Conservation (phyloP, 2,797 vertebrate genomes). For the Sebastolobus altivelis region DNA sequence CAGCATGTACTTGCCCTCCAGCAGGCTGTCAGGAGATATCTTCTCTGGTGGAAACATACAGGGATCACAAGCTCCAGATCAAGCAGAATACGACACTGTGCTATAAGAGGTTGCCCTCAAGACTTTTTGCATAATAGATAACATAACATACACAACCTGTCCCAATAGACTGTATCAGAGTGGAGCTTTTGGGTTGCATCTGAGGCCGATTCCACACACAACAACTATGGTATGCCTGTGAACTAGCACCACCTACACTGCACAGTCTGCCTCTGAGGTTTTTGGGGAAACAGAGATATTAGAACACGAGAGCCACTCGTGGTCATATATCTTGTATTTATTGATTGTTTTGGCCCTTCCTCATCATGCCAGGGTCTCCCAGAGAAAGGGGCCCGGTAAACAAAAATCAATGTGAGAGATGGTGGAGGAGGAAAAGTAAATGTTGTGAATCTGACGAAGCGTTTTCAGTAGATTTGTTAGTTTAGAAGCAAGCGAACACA, state of each 20-base stretch:
- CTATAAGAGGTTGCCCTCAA: slow-evolving; percentile 65
- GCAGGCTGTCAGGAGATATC: slow-evolving; percentile 66
- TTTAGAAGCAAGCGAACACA: background rate
- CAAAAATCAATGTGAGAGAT: background rate
- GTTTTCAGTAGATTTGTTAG: background rate
- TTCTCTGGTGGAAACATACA: slow-evolving; percentile 64
- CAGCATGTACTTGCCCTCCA: slow-evolving; percentile 66
- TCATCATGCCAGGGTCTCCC: background rate
- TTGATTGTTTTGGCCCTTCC: slow-evolving; percentile 13
- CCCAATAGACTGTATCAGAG: slow-evolving; percentile 34
- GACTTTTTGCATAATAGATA: slow-evolving; percentile 73
- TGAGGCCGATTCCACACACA: slow-evolving; percentile 22
- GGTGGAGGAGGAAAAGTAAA: slow-evolving; percentile 5
- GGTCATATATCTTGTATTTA: slow-evolving; percentile 24
- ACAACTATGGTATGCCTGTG: slow-evolving; percentile 12
- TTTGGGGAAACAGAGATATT: slow-evolving; percentile 16
- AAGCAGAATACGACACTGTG: slow-evolving; percentile 61
- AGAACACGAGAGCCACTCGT: background rate
- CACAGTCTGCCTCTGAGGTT: background rate
- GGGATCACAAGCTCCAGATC: slow-evolving; percentile 67
- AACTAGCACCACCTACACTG: slow-evolving; percentile 39
- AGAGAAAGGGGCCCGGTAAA: slow-evolving; percentile 13
- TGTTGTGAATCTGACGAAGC: background rate
- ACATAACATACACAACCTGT: slow-evolving; percentile 60
- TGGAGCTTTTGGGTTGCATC: slow-evolving; percentile 45